Conservation (phyloP, 2,888 invertebrate genomes). For the Diarsia dahlii region DNA sequence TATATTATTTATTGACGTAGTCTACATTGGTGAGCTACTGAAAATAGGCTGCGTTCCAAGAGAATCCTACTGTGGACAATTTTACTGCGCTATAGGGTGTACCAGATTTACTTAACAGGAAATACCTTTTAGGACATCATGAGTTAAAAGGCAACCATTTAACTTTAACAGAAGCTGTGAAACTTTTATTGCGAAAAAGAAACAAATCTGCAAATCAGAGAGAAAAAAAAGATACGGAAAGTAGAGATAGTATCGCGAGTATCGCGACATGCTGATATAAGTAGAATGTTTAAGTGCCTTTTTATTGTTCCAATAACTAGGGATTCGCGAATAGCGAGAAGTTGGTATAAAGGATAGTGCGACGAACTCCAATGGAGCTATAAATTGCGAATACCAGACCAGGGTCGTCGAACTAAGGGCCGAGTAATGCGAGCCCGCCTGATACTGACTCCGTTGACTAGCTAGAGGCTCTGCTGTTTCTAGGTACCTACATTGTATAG, state of each 20-base stretch:
- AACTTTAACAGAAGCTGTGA: constrained; percentile 22
- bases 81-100: neutral
- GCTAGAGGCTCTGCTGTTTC: constrained; percentile 40
- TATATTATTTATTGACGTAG: constrained; percentile 21
- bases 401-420: constrained; percentile 64
- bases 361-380: constrained; percentile 47
- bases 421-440: constrained; percentile 53
- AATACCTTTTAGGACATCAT: constrained; percentile 30
- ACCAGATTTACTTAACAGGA: constrained; percentile 13
- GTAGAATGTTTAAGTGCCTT: constrained; percentile 33
- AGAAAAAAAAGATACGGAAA: neutral
- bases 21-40: neutral
- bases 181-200: constrained; percentile 27
- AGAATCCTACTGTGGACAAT: constrained; percentile 6
- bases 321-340: constrained; percentile 32
- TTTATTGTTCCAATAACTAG: constrained; percentile 48
- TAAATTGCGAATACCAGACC: constrained; percentile 64
- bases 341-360: constrained; percentile 39
- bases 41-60: constrained; percentile 9
- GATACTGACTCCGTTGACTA: constrained; percentile 51
- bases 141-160: constrained; percentile 27
- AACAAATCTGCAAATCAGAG: constrained; percentile 5
- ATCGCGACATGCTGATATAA: constrained; percentile 11
- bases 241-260: neutral
- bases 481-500: constrained; percentile 30